A percentile compares a stretch with the other conserved stretches of the same genome.
phyloP scores from a whole-genome alignment of 2,888 invertebrate genomes.

The Urechis unicinctus region DNA sequence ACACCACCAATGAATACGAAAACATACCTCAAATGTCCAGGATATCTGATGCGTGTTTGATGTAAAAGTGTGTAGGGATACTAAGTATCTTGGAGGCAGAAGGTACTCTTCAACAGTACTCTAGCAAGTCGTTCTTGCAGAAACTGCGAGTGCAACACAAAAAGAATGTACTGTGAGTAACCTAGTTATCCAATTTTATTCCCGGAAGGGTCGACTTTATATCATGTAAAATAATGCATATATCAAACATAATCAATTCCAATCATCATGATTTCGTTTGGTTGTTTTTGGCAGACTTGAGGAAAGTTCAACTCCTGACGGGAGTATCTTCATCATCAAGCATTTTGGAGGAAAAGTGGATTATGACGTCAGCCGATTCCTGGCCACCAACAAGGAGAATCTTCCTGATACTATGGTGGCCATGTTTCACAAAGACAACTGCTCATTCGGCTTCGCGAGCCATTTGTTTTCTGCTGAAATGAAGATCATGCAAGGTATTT shows the following conservation, averaged over 20 bases:
- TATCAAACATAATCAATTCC: too few species aligned
- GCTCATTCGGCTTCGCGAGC: constrained; percentile 94
- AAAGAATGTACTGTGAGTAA: constrained; percentile 32
- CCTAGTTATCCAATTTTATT: not conserved
- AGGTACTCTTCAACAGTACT: constrained; percentile 71
- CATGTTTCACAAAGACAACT: constrained; percentile 84
- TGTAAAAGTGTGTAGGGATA: constrained; percentile 69
- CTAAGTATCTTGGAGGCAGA: constrained; percentile 88
- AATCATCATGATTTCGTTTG: not conserved
- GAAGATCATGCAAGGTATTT: constrained; percentile 61
- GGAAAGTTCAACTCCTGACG: constrained; percentile 61
- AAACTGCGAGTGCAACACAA: constrained; percentile 76
- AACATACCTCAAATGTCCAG: not conserved
- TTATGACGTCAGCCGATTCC: constrained; percentile 82
- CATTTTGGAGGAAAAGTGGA: constrained; percentile 82
- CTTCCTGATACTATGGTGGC: constrained; percentile 87
- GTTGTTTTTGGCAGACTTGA: constrained; percentile 58
- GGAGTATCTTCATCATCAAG: constrained; percentile 68
- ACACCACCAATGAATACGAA: not conserved
- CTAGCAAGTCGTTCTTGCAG: constrained; percentile 72
- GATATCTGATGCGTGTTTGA: not conserved
- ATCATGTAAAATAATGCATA: not conserved
- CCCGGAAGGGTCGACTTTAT: not conserved
- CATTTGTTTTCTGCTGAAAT: constrained; percentile 91
- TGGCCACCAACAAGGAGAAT: constrained; percentile 85